Evolutionary conservation across 2,113 vertebrate genomes (phyloP).

Genomic region (Barnardius zonarius): DNA sequence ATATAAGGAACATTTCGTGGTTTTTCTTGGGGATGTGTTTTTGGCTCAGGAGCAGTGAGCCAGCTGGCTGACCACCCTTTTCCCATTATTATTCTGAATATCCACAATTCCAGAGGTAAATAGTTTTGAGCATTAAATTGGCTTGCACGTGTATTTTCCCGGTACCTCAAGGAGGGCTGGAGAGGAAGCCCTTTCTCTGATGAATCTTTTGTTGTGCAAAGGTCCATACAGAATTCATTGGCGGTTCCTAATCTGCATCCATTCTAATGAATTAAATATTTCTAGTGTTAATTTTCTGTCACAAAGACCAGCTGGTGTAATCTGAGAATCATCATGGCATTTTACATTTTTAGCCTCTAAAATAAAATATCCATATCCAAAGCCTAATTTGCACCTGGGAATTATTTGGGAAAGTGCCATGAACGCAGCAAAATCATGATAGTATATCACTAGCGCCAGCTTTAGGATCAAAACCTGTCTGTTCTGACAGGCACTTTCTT

Average conservation of each 20-base stretch:
- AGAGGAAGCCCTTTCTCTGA: background rate
- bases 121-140: background rate
- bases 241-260: background rate
- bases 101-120: background rate
- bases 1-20: background rate
- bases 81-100: background rate
- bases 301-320: background rate
- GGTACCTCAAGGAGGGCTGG: background rate
- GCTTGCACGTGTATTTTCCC: background rate
- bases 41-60: background rate
- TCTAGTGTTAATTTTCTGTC: background rate
- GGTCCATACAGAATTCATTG: background rate
- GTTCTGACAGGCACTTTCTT: background rate
- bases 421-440: background rate
- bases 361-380: background rate
- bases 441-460: too few relatives aligned
- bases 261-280: background rate
- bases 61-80: background rate
- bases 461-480: background rate
- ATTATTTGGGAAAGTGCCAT: background rate
- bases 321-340: background rate
- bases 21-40: background rate
- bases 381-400: background rate
- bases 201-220: background rate
- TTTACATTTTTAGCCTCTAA: background rate